Conservation (phyloP, 2,888 invertebrate species). For the Leptarthrus brevirostris region DNA sequence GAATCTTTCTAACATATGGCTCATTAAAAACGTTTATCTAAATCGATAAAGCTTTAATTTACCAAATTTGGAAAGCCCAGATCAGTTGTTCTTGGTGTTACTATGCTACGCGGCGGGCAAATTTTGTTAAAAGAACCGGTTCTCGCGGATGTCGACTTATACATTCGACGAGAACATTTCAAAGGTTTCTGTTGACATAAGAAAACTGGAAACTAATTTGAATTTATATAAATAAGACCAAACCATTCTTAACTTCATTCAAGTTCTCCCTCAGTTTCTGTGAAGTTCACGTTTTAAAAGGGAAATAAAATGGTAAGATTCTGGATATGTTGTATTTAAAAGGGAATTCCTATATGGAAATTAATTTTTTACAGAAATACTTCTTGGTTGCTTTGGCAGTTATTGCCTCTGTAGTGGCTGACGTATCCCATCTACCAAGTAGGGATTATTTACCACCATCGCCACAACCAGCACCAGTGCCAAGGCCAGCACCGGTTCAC, state of each 20-base stretch:
- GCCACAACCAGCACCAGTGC: not conserved
- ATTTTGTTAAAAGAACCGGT: conserved; percentile 19
- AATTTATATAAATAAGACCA: conserved; percentile 36
- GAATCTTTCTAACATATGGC: not conserved
- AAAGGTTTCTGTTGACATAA: not conserved
- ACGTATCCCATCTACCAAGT: conserved; percentile 20
- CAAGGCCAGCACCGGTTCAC: not conserved
- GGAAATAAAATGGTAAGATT: conserved; percentile 22
- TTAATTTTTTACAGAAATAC: conserved; percentile 29
- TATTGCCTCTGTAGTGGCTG: conserved; percentile 1
- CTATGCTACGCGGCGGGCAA: not conserved
- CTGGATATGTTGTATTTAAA: not conserved
- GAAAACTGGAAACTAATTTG: not conserved
- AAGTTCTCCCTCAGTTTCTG: conserved; percentile 9
- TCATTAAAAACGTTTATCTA: not conserved
- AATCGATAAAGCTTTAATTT: conserved; percentile 6
- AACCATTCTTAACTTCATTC: conserved; percentile 5
- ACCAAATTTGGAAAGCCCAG: conserved; percentile 27
- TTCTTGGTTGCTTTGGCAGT: conserved; percentile 13
- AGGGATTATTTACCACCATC: conserved; percentile 23
- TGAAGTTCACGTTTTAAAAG: conserved; percentile 28
- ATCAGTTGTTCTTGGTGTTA: conserved; percentile 2
- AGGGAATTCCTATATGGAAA: no score
- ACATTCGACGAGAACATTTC: not conserved
- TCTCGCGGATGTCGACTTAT: not conserved